phyloP scores from a whole-genome alignment of 37 sponge, comb jelly and placozoan species.

The Crambe crambe region DNA sequence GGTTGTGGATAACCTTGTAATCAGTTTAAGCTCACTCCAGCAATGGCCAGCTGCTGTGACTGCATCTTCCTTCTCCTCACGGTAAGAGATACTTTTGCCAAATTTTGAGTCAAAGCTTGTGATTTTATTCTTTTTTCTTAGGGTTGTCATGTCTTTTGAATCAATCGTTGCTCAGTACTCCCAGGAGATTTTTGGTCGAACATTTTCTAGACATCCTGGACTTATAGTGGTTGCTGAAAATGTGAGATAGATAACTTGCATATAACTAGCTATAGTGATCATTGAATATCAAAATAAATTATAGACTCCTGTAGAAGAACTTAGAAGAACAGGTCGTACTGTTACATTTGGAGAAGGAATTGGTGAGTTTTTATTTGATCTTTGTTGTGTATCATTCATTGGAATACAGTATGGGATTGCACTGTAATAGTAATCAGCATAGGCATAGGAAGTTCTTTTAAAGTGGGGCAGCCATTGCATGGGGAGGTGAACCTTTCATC shows the following conservation, averaged over 20 bases:
- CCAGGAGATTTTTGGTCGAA: neutral
- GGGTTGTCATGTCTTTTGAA: neutral
- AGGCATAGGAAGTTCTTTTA: no score
- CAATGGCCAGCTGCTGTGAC: neutral
- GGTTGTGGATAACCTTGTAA: neutral
- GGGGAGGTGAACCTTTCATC: no score
- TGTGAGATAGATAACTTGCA: neutral
- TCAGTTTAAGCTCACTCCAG: neutral
- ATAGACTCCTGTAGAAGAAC: neutral
- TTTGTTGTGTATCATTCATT: no score
- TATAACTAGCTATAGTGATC: neutral
- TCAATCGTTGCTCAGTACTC: neutral
- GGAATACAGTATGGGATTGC: no score
- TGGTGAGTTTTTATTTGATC: no score
- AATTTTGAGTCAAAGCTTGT: neutral
- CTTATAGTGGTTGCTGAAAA: neutral
- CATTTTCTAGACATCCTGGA: neutral
- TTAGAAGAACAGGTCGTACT: neutral
- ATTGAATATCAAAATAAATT: neutral
- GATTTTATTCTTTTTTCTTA: neutral
- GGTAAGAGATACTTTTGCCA: neutral
- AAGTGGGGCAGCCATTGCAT: neutral
- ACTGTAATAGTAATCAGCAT: no score
- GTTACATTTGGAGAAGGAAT: neutral
- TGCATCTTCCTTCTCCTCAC: neutral